phyloP scores from a whole-genome alignment of 1,140 invertebrate genomes.

The Zaprionus taronus region DNA sequence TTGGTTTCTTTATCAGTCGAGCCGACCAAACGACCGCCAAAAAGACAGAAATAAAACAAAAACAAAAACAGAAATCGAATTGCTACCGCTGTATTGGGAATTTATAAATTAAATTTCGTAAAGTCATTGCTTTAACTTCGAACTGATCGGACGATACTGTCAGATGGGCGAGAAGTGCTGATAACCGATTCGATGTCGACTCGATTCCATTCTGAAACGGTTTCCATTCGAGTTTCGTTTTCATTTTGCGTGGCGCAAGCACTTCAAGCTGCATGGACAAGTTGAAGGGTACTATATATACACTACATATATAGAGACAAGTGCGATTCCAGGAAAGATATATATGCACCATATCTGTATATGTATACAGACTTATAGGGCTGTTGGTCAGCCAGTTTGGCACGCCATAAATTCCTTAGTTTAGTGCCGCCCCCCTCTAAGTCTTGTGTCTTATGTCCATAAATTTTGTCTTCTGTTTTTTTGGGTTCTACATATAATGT shows the following conservation, averaged over 20 bases:
- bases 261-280: slow-evolving; percentile 63
- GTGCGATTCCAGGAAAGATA: slow-evolving; percentile 47
- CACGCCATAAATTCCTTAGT: slow-evolving; percentile 58
- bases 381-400: slow-evolving; percentile 46
- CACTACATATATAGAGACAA: slow-evolving; percentile 8
- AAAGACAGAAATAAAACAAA: slow-evolving; percentile 30
- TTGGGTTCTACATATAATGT: neutral
- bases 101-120: slow-evolving; percentile 74
- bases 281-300: slow-evolving; percentile 50
- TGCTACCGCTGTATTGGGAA: slow-evolving; percentile 38
- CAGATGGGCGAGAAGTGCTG: slow-evolving; percentile 66
- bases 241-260: slow-evolving; percentile 46
- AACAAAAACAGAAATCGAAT: slow-evolving; percentile 32
- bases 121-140: slow-evolving; percentile 58
- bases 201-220: slow-evolving; percentile 16
- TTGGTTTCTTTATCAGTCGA: slow-evolving; percentile 41
- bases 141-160: slow-evolving; percentile 73
- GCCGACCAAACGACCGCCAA: slow-evolving; percentile 46
- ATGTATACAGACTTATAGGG: slow-evolving; percentile 12
- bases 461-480: slow-evolving; percentile 52
- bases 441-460: slow-evolving; percentile 67
- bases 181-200: slow-evolving; percentile 38
- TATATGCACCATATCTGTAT: slow-evolving; percentile 11
- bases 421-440: slow-evolving; percentile 69
- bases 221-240: slow-evolving; percentile 29